Evolutionary conservation across 2,113 vertebrate genomes (phyloP), one percentile per base, ranked within the genome.

Genomic region (Alethe diademata): DNA sequence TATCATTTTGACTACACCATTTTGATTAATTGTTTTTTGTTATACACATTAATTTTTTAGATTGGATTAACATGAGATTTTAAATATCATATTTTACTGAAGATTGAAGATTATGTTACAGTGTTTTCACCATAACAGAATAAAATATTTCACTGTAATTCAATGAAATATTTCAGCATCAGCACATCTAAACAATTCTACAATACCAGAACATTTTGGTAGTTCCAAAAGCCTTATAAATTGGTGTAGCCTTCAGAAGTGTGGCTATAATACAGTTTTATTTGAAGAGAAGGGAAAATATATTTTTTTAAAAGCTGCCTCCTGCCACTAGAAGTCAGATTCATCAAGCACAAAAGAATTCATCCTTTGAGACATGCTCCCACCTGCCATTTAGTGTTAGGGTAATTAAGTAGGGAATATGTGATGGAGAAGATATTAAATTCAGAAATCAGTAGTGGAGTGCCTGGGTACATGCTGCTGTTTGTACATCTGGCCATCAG

Each of bases 1-100:
- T 57, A 88, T 31, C 4, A 75, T 81, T 92, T 91, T 91, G 60
- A 91, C 33, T 23, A 35, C 20, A 43, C 7, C 24, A 40, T 64
- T 92, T 92, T 88, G 50, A 78, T 92, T 88, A 82, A 90, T 76
- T 88, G 24, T 20, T 67, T 92, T 88, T 90, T 86, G 23, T 50
- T 71, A 56, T 48, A 67, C 5, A 40, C 10, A 38, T 83, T 61
- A 86, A 31, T 82, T 78, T 84, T 78, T 88, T 56, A 57, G 65
- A n/a, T 42, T 57, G 35, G 24, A 67, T 81, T 86, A 86, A 74
- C 69, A 78, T 45, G n/a, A 83, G 26, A 58, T 64, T 95, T 86
- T 43, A 93, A 90, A 64, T 28, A 12, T 23, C 25, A 40, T 72
- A n/a, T 56, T 70, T 38, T 54, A 61, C 35, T 56, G 26, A 84